A percentile compares a stretch with the other conserved stretches of the same genome.
These are phyloP conservation scores for Rhopalosiphum maidis DNA, from an alignment of 1,140 invertebrate genomes.

Conservation along the genomic window DNA sequence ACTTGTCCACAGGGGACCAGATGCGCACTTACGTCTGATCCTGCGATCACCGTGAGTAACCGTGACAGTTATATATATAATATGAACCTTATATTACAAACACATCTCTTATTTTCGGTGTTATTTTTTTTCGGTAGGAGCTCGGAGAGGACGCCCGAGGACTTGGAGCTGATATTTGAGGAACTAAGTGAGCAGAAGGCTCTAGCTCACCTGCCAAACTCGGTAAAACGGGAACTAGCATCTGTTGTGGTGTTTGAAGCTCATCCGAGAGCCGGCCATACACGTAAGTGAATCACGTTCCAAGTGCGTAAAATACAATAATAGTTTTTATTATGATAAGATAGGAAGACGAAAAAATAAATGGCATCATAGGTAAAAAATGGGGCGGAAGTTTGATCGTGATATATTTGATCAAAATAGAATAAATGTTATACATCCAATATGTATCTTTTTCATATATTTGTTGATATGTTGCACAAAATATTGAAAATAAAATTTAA, in stretches of 20 bases:
- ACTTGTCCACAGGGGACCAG: conserved; percentile 74
- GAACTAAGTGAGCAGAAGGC: conserved; percentile 85
- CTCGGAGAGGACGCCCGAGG: conserved; percentile 78
- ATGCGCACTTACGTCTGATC: conserved; percentile 82
- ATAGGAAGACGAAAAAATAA: too few relatives aligned
- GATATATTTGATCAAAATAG: too few relatives aligned
- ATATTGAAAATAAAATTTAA: too few relatives aligned
- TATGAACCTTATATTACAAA: too few relatives aligned
- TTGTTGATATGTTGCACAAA: not conserved
- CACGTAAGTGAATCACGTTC: conserved; percentile 70
- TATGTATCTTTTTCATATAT: not conserved
- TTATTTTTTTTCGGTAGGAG: conserved; percentile 65
- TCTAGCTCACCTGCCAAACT: conserved; percentile 80
- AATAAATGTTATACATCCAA: too few relatives aligned
- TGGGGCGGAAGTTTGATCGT: not conserved
- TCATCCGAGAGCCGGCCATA: conserved; percentile 78
- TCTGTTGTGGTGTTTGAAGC: conserved; percentile 83
- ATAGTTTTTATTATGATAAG: not conserved
- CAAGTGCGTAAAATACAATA: not conserved
- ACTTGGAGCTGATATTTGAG: conserved; percentile 85
- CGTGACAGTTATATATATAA: not conserved
- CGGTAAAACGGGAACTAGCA: conserved; percentile 83
- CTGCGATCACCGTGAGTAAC: conserved; percentile 78
- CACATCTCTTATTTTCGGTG: not conserved
- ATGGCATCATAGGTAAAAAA: too few relatives aligned